Conservation (phyloP, 2,888 invertebrate genomes). For the Hipparchia semele region DNA sequence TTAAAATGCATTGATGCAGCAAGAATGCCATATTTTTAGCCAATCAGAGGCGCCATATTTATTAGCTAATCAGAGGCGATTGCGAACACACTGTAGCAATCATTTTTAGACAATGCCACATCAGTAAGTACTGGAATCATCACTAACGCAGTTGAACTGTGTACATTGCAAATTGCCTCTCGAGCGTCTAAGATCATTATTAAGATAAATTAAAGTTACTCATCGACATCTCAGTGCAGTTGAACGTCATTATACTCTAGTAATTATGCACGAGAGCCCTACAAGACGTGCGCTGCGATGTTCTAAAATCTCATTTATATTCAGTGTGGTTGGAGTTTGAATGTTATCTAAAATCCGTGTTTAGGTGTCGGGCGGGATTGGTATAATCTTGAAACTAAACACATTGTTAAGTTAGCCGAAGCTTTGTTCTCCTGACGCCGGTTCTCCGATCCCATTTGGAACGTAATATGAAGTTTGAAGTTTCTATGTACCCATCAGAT, state of each 20-base stretch:
- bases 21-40: too few species aligned
- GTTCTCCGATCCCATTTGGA: slow-evolving; percentile 54
- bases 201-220: slow-evolving; percentile 58
- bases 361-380: slow-evolving; percentile 81
- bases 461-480: slow-evolving; percentile 53
- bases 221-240: slow-evolving; percentile 61
- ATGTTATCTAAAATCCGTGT: slow-evolving; percentile 83
- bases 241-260: slow-evolving; percentile 50
- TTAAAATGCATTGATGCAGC: too few species aligned
- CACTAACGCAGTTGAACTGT: slow-evolving; percentile 17
- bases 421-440: slow-evolving; percentile 70
- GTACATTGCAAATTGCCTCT: slow-evolving; percentile 7
- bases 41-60: too few species aligned
- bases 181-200: background rate
- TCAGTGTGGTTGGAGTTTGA: slow-evolving; percentile 80
- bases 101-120: background rate
- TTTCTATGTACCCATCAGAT: slow-evolving; percentile 23
- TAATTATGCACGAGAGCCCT: slow-evolving; percentile 76
- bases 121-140: slow-evolving; percentile 25
- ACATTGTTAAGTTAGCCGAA: slow-evolving; percentile 75
- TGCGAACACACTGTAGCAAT: too few species aligned
- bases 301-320: slow-evolving; percentile 82
- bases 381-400: slow-evolving; percentile 81
- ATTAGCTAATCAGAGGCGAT: too few species aligned
- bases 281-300: slow-evolving; percentile 65